Conservation (phyloP, 2,888 invertebrate genomes). For the Anarsia innoxiella region DNA sequence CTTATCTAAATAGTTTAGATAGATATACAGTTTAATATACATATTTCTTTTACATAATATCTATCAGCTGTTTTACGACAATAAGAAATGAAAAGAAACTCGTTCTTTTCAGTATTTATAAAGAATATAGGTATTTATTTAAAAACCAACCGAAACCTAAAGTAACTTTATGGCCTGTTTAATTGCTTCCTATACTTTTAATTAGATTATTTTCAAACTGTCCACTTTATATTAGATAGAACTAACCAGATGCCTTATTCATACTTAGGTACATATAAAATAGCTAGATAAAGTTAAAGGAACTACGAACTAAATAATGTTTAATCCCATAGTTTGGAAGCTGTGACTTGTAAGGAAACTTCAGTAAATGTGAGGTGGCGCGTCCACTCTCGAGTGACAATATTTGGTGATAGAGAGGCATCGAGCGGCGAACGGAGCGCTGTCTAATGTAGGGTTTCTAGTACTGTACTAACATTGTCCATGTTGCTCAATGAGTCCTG, state of each 20-base stretch:
- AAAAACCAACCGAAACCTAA: not conserved
- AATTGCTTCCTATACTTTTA: not conserved
- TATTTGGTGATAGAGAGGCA: conserved; percentile 2
- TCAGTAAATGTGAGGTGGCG: no score
- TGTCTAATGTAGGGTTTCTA: conserved; percentile 34
- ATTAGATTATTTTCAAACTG: not conserved
- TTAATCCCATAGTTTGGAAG: no score
- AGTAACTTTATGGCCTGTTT: not conserved
- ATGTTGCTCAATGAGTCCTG: conserved; percentile 69
- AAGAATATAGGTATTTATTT: not conserved
- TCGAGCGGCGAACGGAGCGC: no score
- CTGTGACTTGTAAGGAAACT: no score
- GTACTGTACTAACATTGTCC: conserved; percentile 58
- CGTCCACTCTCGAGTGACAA: no score
- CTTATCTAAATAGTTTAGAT: conserved; percentile 33
- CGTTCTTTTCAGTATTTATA: not conserved
- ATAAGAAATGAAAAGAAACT: no score
- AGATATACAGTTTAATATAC: conserved; percentile 38
- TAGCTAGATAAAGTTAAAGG: no score
- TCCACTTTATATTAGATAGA: not conserved
- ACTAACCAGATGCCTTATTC: not conserved
- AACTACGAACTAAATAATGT: no score
- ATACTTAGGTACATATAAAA: no score
- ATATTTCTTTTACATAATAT: conserved; percentile 14
- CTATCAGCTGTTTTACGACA: conserved; percentile 38